phyloP scores from a whole-genome alignment of 1,140 invertebrate genomes.

The Drosophila setifemur region DNA sequence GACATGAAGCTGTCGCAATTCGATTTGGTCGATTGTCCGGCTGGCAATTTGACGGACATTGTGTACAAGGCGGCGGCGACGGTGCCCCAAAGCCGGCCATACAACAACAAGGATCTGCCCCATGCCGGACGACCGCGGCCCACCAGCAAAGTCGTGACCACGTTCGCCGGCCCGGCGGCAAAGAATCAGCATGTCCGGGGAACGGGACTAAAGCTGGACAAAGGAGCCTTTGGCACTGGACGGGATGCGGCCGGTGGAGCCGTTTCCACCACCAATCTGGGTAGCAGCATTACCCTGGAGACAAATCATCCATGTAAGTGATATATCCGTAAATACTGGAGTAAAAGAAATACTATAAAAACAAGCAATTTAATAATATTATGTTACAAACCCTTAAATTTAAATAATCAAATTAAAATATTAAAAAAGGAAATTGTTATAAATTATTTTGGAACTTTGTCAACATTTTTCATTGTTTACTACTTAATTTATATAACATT shows the following conservation, averaged over 20 bases:
- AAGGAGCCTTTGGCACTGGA: conserved; percentile 69
- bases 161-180: conserved; percentile 77
- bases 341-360: too few relatives aligned
- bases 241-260: conserved; percentile 27
- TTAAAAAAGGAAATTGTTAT: too few relatives aligned
- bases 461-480: neutral
- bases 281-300: conserved; percentile 58
- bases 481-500: too few relatives aligned
- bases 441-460: too few relatives aligned
- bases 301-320: conserved; percentile 69
- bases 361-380: too few relatives aligned
- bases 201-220: conserved; percentile 73
- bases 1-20: conserved; percentile 95
- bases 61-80: conserved; percentile 81
- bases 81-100: conserved; percentile 32
- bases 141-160: conserved; percentile 63
- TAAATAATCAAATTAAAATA: too few relatives aligned
- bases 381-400: too few relatives aligned
- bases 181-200: conserved; percentile 80
- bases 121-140: conserved; percentile 23
- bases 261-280: conserved; percentile 31
- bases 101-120: conserved; percentile 60
- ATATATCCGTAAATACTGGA: neutral
- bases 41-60: conserved; percentile 87
- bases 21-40: conserved; percentile 90